Evolutionary conservation across 2,113 vertebrate genomes (phyloP), one percentile per base, ranked within the genome.

Genomic region (Strigops habroptila): DNA sequence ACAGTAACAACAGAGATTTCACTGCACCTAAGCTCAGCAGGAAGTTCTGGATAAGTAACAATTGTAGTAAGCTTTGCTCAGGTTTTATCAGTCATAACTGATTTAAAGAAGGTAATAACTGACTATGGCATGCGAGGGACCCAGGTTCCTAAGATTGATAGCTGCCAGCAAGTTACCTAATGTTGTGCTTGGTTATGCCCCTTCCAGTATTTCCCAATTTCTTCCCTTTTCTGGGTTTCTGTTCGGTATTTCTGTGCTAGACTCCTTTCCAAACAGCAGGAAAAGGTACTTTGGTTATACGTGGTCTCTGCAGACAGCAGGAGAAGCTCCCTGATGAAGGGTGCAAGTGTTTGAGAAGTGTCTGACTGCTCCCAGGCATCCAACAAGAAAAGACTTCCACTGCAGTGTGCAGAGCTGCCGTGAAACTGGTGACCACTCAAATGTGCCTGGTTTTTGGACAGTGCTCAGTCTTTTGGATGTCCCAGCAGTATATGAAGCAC

Each of bases 331-430:
- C 37, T 59, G 69, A 52, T 75, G 43, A 86, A 86, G 18, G 19
- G 5, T 48, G 33, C 23, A 30, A 30, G 43, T 8, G 21, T 19
- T 35, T 25, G 48, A 41, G 18, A 51, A 53, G 41, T 18, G 3
- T 15, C 27, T 3, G 13, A 12, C 19, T 39, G 35, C 35, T 67
- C 21, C 9, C 12, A 62, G 70, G 24, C 31, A 41, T 33, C 33
- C 37, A 44, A 11, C 7, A 49, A 33, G 43, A n/a, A 44, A 24
- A 30, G 10, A 1, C 14, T 73, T 43, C 4, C 6, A 31, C 1
- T 44, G 48, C 43, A 24, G n/a, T 2, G 23, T 41, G 49, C 28
- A 23, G 43, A 53, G 49, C 10, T 0, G 0, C 57, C 63, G 22
- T 18, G 69, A 10, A 30, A 41, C 14, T 28, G 24, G 27, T 62